Percentiles rank a stretch among this genome's conserved stretches.
These are phyloP conservation scores for Elegia similella DNA, from an alignment of 2,888 invertebrate genomes.

Conservation along the genomic window DNA sequence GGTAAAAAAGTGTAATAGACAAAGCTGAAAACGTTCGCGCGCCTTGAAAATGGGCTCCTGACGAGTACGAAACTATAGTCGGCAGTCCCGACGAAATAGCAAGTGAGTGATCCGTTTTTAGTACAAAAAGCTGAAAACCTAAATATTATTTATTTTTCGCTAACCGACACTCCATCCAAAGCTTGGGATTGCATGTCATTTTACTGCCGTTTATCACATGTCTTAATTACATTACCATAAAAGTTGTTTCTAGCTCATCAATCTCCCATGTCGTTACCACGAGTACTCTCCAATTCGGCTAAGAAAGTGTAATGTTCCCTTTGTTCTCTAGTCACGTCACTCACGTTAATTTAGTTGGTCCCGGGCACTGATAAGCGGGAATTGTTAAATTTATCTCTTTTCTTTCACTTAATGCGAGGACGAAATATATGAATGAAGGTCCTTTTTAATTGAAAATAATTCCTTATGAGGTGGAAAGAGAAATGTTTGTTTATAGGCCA, in stretches of 20 bases:
- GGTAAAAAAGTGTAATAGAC: conserved; percentile 3
- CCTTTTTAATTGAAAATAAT: conserved; percentile 10
- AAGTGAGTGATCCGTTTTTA: too few species aligned
- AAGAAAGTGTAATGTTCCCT: conserved; percentile 9
- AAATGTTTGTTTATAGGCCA: not conserved
- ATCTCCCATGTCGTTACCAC: conserved; percentile 10
- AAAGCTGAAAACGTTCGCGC: too few species aligned
- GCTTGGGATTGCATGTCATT: too few species aligned
- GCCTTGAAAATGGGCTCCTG: too few species aligned
- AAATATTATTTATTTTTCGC: too few species aligned
- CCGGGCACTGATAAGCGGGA: conserved; percentile 49
- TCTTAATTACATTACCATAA: conserved; percentile 3
- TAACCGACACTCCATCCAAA: too few species aligned
- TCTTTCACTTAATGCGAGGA: conserved; percentile 17
- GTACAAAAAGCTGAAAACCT: too few species aligned
- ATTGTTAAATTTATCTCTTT: conserved; percentile 49
- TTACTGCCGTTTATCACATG: not conserved
- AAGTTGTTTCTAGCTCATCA: conserved; percentile 4
- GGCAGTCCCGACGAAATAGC: too few species aligned
- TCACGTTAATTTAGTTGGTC: conserved; percentile 22
- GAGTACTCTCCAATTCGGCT: conserved; percentile 7
- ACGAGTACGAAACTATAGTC: too few species aligned
- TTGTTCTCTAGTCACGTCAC: conserved; percentile 7
- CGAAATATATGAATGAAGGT: conserved; percentile 4
- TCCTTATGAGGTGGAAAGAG: not conserved